Base-by-base conservation (phyloP, 2,888 invertebrate genomes). In the Omphaloscelis lunosa region DNA sequence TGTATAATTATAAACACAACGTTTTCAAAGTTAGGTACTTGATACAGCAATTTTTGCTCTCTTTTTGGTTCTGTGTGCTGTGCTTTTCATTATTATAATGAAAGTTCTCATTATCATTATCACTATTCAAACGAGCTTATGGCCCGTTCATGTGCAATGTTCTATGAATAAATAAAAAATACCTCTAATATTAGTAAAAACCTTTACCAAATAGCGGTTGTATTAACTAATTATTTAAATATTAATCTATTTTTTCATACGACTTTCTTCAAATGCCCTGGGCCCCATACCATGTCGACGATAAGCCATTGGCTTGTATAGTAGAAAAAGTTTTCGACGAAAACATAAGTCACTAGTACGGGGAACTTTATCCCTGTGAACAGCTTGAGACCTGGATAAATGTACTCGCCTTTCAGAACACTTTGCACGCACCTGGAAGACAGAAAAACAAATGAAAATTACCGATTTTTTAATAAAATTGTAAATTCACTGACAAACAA, bases 261-360 rank as follows among this genome's bases (percentile, higher is more conserved):
- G 7, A 83, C 77, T 87, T 91, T 89, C 73, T 90, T 89, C 7
- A 78, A 63, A 51, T 79, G 78, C 27, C 78, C 82, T 66, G 86
- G 82, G 20, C 93, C 92, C 95, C 95, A 94, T 2, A 95, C 85
- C 75, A 94, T 90, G 61, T 95, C 95, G 4, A 93, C 81, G 5
- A 96, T 84, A 11, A 93, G 63, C 94, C 94, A 96, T 81, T 95
- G 95, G 20, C 92, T 90, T 0, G 90, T 92, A 75, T 94, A 95
- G 79, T 93, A 95, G 56, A 96, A 95, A 8, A 94, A 89, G 81
- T 93, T 92, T 82, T 94, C 94, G 7, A 93, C 77, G 27, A 92
- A 92, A 15, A 91, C 84, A 69, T 93, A 95, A 0, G 90, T 53
- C 8, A 90, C 68, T 29, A 95, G 82, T 29, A 92, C 27, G 0